Evolutionary conservation across 2,113 vertebrate genomes (phyloP), one percentile per base, ranked within the genome.

Genomic region (Chaenogobius annularis): DNA sequence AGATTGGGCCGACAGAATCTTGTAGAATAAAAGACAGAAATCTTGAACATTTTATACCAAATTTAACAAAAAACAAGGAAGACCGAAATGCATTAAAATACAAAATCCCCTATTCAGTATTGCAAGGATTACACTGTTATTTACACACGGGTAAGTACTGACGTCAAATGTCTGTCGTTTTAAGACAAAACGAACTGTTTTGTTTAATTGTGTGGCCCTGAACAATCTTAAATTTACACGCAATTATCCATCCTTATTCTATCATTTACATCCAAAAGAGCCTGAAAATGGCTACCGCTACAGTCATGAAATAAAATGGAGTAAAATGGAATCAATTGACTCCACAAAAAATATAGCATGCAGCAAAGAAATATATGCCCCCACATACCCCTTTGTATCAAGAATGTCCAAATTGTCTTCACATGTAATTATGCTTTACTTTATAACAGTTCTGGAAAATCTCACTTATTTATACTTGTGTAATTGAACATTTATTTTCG

Each of bases 401-500:
- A 59, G 78, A 46, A 44, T n/a, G n/a, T 46, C 40, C 37, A 20
- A 46, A 44, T 62, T 14, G 59, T 62, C 31, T 40, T 37, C 26
- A 75, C 63, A 14, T 20, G 48, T 75, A 10, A 54, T 71, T 62
- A 50, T 66, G 79, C 4, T 31, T 31, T 31, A 83, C 64, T 73
- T 74, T 72, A 19, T 47, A 83, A 74, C 74, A 84, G 70, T 70
- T 69, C 66, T 79, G 47, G 58, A 56, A 82, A 81, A 76, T 85
- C 80, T 82, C 78, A 70, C 78, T 66, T 77, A 77, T 85, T 87
- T 73, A 50, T 77, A 79, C 75, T 83, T 78, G 72, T 85, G 85
- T 89, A 91, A 87, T 80, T 80, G 78, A 86, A 83, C 78, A 82
- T 77, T 79, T 88, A 88, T 74, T 78, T 74, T 69, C 66, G 46